A percentile compares a stretch with the other conserved stretches of the same genome.
Evolutionary conservation across 2,113 vertebrate species (phyloP).

Genomic region (Calidris pugnax): DNA sequence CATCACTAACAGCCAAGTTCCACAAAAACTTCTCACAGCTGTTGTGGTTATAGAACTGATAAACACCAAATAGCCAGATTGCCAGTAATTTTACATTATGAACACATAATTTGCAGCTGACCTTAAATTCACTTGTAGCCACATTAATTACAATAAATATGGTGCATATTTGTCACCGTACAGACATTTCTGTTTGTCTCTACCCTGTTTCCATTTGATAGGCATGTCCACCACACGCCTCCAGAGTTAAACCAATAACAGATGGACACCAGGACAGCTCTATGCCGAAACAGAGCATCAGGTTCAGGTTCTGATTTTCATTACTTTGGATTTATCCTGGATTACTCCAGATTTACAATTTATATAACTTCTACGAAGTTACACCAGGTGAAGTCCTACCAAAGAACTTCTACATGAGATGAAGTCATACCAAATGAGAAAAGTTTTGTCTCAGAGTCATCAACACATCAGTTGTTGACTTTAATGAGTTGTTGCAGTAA

Average conservation of each 20-base stretch:
- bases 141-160: rapidly evolving
- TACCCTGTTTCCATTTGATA: background rate
- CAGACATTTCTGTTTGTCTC: background rate
- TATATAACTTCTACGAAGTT: background rate
- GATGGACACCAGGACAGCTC: background rate
- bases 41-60: too few species aligned
- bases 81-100: too few species aligned
- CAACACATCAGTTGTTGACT: background rate
- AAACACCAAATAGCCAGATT: background rate
- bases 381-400: background rate
- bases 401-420: background rate
- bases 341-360: background rate
- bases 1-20: background rate
- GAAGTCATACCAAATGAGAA: background rate
- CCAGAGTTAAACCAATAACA: background rate
- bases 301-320: background rate
- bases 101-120: too few species aligned
- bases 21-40: background rate
- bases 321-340: background rate
- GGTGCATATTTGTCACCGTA: rapidly evolving
- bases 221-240: background rate
- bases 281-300: background rate
- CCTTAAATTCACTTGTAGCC: background rate
- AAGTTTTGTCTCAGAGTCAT: background rate
- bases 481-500: background rate